A percentile compares a stretch with the other conserved stretches of the same genome.
Conservation (phyloP, 1,140 invertebrate genomes). For the Gryllus bimaculatus region DNA sequence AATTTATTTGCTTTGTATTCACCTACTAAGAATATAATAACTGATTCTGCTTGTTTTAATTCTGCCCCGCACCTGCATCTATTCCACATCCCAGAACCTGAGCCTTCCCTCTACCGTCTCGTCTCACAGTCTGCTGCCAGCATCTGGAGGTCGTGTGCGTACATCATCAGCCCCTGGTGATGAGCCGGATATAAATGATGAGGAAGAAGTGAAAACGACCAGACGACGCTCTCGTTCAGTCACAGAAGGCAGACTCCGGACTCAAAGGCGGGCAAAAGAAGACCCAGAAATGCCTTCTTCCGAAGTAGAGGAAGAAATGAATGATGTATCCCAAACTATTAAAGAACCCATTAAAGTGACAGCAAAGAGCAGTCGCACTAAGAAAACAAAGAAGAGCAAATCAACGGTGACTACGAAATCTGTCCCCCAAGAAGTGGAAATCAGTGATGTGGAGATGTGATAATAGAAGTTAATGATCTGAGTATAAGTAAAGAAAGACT, state of each 20-base stretch:
- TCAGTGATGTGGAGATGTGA: background rate
- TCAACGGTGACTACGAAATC: background rate
- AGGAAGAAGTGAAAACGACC: too few species aligned
- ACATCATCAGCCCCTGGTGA: slow-evolving; percentile 7
- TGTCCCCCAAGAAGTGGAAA: background rate
- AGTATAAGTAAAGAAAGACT: background rate
- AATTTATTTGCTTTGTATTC: background rate
- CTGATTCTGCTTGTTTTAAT: slow-evolving; percentile 17
- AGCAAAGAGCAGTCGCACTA: background rate
- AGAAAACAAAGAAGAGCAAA: background rate
- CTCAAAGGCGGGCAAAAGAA: background rate
- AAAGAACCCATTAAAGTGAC: background rate
- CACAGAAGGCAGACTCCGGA: background rate
- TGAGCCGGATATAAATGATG: background rate
- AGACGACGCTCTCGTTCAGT: background rate
- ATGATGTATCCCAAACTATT: background rate
- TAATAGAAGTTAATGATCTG: background rate
- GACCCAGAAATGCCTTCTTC: background rate
- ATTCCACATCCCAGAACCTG: slow-evolving; percentile 1
- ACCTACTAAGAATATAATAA: slow-evolving; percentile 6
- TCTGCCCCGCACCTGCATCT: background rate
- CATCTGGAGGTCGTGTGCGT: too few species aligned
- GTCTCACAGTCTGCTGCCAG: slow-evolving; percentile 6
- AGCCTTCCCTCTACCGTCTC: slow-evolving; percentile 5
- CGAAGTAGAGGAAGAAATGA: background rate